Conservation (phyloP, 2,113 vertebrate species). For the Urocolius indicus region DNA sequence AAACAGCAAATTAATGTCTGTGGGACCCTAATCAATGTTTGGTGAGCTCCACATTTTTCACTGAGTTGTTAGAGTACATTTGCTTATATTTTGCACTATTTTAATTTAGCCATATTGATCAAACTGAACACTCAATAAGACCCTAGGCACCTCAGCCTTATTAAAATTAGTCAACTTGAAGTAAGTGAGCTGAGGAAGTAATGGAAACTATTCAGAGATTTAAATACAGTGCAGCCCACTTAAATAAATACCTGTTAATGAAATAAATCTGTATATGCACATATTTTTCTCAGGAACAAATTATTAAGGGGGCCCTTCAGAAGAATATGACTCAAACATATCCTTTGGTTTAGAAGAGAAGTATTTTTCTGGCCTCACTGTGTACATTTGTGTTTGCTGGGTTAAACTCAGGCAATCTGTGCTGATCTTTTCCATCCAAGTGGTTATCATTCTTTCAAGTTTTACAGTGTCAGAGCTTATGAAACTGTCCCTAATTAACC, state of each 20-base stretch:
- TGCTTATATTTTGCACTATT: slow-evolving; percentile 87
- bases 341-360: slow-evolving; percentile 35
- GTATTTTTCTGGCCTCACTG: slow-evolving; percentile 10
- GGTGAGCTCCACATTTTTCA: slow-evolving; percentile 78
- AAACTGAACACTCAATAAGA: slow-evolving; percentile 84
- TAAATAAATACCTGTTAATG: slow-evolving; percentile 85
- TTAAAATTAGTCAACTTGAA: slow-evolving; percentile 87
- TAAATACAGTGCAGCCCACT: slow-evolving; percentile 78
- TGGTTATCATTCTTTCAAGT: not conserved
- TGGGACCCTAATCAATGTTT: slow-evolving; percentile 76
- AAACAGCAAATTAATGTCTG: slow-evolving; percentile 40
- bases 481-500: slow-evolving; percentile 40
- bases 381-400: not conserved
- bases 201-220: slow-evolving; percentile 81
- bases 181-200: slow-evolving; percentile 79
- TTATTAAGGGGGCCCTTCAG: slow-evolving; percentile 63
- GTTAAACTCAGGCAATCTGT: slow-evolving; percentile 30
- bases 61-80: slow-evolving; percentile 81
- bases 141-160: slow-evolving; percentile 83
- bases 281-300: slow-evolving; percentile 77
- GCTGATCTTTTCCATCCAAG: slow-evolving; percentile 21
- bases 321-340: slow-evolving; percentile 42
- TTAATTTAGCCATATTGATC: slow-evolving; percentile 86
- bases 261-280: slow-evolving; percentile 81
- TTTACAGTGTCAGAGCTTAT: not conserved